Conservation (phyloP, 2,797 vertebrate genomes). For the Intellagama lesueurii region DNA sequence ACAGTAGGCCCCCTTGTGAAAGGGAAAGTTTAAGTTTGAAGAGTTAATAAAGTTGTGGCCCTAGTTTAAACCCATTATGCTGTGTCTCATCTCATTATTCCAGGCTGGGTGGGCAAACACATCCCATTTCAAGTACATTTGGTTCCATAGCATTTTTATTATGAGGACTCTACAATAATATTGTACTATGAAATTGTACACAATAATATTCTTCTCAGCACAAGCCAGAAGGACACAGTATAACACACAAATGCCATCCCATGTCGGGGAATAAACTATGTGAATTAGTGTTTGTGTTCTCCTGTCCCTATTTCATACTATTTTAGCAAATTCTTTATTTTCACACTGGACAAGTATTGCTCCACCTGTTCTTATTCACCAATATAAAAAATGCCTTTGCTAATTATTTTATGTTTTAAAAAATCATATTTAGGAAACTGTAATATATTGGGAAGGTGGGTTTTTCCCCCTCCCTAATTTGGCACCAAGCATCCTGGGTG, state of each 20-base stretch:
- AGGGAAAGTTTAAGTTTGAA: too few species aligned
- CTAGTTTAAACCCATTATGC: too few species aligned
- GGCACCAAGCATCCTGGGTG: slow-evolving; percentile 10
- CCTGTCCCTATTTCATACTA: too few species aligned
- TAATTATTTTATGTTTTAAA: background rate
- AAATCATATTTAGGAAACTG: background rate
- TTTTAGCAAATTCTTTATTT: background rate
- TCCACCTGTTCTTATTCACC: background rate
- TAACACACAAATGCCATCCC: background rate
- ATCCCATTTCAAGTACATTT: too few species aligned
- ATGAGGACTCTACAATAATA: background rate
- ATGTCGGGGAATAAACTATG: background rate
- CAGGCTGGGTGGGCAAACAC: background rate
- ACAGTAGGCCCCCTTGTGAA: too few species aligned
- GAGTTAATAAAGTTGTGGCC: too few species aligned
- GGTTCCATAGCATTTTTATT: background rate
- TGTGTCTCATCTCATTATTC: too few species aligned
- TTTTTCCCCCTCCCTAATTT: background rate
- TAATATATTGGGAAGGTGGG: background rate
- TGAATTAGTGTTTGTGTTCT: background rate
- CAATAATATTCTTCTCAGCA: too few species aligned
- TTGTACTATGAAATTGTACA: background rate
- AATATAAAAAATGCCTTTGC: background rate
- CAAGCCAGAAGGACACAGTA: background rate
- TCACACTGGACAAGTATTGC: background rate